phyloP scores from a whole-genome alignment of 2,797 vertebrate species.

The Pterois miles region DNA sequence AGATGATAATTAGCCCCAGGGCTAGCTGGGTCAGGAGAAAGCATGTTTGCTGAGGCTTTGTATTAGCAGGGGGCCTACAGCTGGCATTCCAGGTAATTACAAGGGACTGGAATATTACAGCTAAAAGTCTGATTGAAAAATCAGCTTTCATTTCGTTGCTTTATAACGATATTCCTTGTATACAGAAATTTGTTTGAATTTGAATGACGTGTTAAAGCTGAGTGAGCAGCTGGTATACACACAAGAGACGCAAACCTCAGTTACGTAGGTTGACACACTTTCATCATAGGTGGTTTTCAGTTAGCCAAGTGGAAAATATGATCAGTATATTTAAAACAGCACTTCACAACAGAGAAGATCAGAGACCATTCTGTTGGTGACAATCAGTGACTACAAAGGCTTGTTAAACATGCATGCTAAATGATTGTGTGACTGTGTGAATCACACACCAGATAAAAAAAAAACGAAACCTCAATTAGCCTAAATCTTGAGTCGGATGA shows the following conservation, averaged over 20 bases:
- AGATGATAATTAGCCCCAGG: constrained; percentile 98
- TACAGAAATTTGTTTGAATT: constrained; percentile 36
- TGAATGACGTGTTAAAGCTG: constrained; percentile 37
- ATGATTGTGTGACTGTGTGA: constrained; percentile 56
- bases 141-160: constrained; percentile 47
- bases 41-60: constrained; percentile 76
- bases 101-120: constrained; percentile 50
- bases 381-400: constrained; percentile 51
- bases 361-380: constrained; percentile 58
- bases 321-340: constrained; percentile 54
- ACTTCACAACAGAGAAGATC: constrained; percentile 46
- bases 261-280: constrained; percentile 65
- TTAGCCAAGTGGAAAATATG: constrained; percentile 64
- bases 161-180: constrained; percentile 4
- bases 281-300: constrained; percentile 60
- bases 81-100: constrained; percentile 73
- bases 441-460: constrained; percentile 56
- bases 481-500: constrained; percentile 53
- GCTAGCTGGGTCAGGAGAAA: constrained; percentile 89
- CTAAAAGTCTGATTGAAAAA: constrained; percentile 69
- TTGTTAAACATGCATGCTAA: constrained; percentile 50
- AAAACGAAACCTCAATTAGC: constrained; percentile 62
- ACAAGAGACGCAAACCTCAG: constrained; percentile 16
- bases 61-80: constrained; percentile 60
- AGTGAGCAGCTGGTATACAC: constrained; percentile 12